Base-by-base conservation (phyloP, 2,113 vertebrate species). In the Promerops cafer region DNA sequence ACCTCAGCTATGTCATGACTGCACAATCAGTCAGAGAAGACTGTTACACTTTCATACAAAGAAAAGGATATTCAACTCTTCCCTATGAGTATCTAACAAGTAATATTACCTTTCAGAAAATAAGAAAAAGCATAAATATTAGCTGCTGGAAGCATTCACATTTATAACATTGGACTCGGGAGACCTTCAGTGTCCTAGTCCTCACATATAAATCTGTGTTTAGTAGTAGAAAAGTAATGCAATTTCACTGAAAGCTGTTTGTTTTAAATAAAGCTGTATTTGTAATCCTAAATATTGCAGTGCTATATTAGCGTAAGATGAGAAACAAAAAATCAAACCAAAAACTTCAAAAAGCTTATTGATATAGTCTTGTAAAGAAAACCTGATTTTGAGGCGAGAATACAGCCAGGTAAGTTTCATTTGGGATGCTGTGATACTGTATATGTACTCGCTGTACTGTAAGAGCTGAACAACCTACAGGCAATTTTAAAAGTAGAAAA, bases 11-110 rank as follows among this genome's bases (percentile, higher is more conserved):
- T 97, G 97, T 98, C 96, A 92, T 95, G 94, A 97, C 96, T 68
- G 96, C 94, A 95, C 97, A 96, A 83, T 98, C 98, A 97, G 97
- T 98, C 98, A 98, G 98, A 97, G 96, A 97, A 97, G 93, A 96
- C 91, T 97, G 95, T 95, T 96, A 96, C 37, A 89, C 89, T 95
- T 96, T 96, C 96, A 94, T 96, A 97, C 91, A 94, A 95, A 97
- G 91, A 93, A 97, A 97, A 96, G 87, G 93, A 96, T 95, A 94
- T 92, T 93, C 91, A 93, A 50, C 80, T 84, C 83, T 78, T 84
- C 93, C 37, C 89, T 64, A 56, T 50, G 83, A 86, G 88, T 83
- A 89, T 61, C 89, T 95, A 91, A 97, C 92, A 94, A 69, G 68
- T 71, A 93, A 89, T 95, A 97, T 94, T 91, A 90, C 94, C 94